phyloP scores from a whole-genome alignment of 92 coral and sea anemone species.

The Umimayanthus kanabou region DNA sequence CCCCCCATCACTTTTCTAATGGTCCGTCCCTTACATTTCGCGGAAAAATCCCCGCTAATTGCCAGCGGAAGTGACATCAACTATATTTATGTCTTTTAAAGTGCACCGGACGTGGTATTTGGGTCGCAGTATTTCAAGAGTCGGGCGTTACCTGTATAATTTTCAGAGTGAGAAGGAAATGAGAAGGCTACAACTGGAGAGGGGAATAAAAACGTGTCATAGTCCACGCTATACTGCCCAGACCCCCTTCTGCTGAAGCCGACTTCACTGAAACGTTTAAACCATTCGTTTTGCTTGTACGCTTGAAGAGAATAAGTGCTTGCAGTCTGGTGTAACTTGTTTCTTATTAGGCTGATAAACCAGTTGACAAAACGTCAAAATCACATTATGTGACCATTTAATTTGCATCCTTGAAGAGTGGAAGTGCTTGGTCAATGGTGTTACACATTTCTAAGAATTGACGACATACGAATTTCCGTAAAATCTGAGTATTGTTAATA shows the following conservation, averaged over 20 bases:
- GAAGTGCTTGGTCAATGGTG: background rate
- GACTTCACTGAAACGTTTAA: background rate
- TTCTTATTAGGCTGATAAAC: background rate
- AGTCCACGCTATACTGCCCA: background rate
- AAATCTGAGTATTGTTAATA: background rate
- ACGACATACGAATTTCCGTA: background rate
- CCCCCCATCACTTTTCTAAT: no score
- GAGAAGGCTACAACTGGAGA: background rate
- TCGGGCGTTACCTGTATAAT: background rate
- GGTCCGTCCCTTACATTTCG: no score
- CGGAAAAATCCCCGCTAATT: background rate
- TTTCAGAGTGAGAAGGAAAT: background rate
- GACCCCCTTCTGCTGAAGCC: background rate
- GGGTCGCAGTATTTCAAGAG: background rate
- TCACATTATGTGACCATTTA: background rate
- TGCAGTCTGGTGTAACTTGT: background rate
- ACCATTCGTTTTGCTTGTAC: no score
- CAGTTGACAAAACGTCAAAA: background rate
- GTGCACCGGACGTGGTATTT: background rate
- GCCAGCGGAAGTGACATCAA: background rate
- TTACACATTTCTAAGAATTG: no score
- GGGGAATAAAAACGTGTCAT: background rate
- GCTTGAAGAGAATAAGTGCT: background rate
- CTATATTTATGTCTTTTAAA: background rate
- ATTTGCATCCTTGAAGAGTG: background rate